phyloP scores from a whole-genome alignment of 2,113 vertebrate species.

The Ondatra zibethicus region DNA sequence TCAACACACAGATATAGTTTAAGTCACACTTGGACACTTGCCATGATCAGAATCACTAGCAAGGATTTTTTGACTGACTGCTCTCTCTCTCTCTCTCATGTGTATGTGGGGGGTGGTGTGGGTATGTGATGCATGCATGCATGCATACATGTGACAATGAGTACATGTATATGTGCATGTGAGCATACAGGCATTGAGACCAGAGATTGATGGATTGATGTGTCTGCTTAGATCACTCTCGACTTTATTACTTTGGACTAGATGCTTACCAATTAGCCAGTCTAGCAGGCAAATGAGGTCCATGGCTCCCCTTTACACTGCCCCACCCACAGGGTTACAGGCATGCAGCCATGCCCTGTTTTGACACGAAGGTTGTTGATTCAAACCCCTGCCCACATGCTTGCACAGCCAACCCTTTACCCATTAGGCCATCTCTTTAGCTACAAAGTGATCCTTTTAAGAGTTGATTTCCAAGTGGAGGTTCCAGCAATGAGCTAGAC shows the following conservation, averaged over 20 bases:
- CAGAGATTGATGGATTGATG: too few relatives aligned
- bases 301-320: not conserved
- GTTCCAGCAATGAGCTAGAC: not conserved
- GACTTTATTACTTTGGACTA: not conserved
- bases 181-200: too few relatives aligned
- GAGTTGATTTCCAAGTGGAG: not conserved
- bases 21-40: conserved; percentile 60
- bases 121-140: too few relatives aligned
- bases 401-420: not conserved
- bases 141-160: too few relatives aligned
- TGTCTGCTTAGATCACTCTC: not conserved
- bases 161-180: not conserved
- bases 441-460: not conserved
- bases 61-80: conserved; percentile 63
- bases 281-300: not conserved
- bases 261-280: not conserved
- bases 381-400: not conserved
- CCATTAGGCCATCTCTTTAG: too few relatives aligned
- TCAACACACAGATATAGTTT: conserved; percentile 80
- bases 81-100: not conserved
- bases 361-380: not conserved
- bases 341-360: too few relatives aligned
- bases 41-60: conserved; percentile 29
- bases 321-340: not conserved
- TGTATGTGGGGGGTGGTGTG: not conserved